Conservation (phyloP, 1,140 invertebrate genomes). For the fruit fly (Drosophila melanogaster) region Release_6_plus_ISO1_MT NT_033779.5:16952501-16953000, state of each 20-base stretch:
- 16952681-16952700: too few relatives aligned
- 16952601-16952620: constrained; percentile 24
- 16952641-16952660: constrained; percentile 5
- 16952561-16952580: constrained; percentile 7
- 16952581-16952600: constrained; percentile 29
- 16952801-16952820: too few relatives aligned
- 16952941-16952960: constrained; percentile 29
- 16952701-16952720: too few relatives aligned
- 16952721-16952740: too few relatives aligned
- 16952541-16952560: constrained; percentile 1
- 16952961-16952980: constrained; percentile 48
- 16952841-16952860: too few relatives aligned
- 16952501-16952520: constrained; percentile 58
- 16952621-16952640: constrained; percentile 5
- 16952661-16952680: not conserved
- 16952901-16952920: not conserved
- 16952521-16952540: constrained; percentile 27
- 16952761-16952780: too few relatives aligned
- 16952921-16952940: constrained; percentile 26
- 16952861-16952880: not conserved
- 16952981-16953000: constrained; percentile 43
- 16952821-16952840: too few relatives aligned
- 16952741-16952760: not conserved
- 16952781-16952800: too few relatives aligned
- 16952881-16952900: not conserved